These are phyloP conservation scores for Gila robusta DNA, from an alignment of 2,797 vertebrate genomes.

Conservation along the genomic window DNA sequence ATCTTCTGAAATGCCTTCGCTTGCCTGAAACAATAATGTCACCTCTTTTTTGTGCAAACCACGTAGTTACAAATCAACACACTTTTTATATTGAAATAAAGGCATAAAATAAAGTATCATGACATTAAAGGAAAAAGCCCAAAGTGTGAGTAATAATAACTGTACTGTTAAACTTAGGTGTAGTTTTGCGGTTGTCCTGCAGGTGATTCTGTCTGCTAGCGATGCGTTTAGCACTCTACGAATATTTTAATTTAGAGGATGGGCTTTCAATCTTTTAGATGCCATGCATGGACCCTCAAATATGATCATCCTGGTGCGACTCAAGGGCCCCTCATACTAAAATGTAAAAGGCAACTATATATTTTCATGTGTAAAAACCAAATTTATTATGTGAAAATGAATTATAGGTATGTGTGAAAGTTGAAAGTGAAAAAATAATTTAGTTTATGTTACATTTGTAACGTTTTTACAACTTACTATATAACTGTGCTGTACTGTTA, in stretches of 20 bases:
- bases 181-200: not conserved
- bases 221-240: not conserved
- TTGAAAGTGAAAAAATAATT: not conserved
- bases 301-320: not conserved
- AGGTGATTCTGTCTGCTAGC: not conserved
- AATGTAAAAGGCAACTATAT: not conserved
- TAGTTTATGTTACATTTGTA: not conserved
- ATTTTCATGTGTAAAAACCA: not conserved
- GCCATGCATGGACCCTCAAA: not conserved
- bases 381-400: not conserved
- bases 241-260: not conserved
- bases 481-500: not conserved
- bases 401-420: not conserved
- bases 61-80: not conserved
- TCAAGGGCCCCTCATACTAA: not conserved
- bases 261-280: not conserved
- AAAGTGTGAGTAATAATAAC: not conserved
- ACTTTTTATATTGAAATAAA: not conserved
- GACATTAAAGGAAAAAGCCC: not conserved
- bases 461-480: not conserved
- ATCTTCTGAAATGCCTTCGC: not conserved
- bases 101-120: not conserved
- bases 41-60: not conserved
- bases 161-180: not conserved
- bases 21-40: not conserved